Conservation (phyloP, 2,888 invertebrate genomes). For the Nudaria mundana region DNA sequence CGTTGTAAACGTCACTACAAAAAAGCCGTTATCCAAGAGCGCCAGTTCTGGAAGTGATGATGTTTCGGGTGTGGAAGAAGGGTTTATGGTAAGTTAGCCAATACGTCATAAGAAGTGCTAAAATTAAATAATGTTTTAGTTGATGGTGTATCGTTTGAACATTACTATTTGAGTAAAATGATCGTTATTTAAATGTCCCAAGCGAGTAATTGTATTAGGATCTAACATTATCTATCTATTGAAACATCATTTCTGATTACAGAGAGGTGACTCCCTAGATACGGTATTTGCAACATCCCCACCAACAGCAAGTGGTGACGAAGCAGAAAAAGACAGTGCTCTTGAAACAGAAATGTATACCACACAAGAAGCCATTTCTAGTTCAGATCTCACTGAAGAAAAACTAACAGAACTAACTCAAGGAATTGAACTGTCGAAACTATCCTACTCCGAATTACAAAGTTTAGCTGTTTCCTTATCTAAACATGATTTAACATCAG, state of each 20-base stretch:
- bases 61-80: constrained; percentile 66
- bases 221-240: too few relatives aligned
- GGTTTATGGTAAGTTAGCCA: constrained; percentile 65
- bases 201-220: too few relatives aligned
- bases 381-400: constrained; percentile 62
- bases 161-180: too few relatives aligned
- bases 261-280: constrained; percentile 86
- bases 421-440: constrained; percentile 66
- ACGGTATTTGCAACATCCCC: constrained; percentile 85
- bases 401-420: constrained; percentile 65
- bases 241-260: too few relatives aligned
- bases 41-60: constrained; percentile 75
- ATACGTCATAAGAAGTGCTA: background rate
- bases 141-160: too few relatives aligned
- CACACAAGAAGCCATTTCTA: constrained; percentile 30
- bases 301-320: constrained; percentile 62
- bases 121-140: too few relatives aligned
- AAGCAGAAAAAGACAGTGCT: constrained; percentile 46
- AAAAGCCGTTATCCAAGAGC: constrained; percentile 44
- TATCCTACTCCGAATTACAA: constrained; percentile 70
- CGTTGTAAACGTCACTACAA: constrained; percentile 23
- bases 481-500: constrained; percentile 63
- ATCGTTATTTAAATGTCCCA: too few relatives aligned
- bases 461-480: constrained; percentile 69
- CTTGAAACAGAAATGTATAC: constrained; percentile 22